phyloP scores from a whole-genome alignment of 2,797 vertebrate genomes.

The Taeniopygia guttata region DNA sequence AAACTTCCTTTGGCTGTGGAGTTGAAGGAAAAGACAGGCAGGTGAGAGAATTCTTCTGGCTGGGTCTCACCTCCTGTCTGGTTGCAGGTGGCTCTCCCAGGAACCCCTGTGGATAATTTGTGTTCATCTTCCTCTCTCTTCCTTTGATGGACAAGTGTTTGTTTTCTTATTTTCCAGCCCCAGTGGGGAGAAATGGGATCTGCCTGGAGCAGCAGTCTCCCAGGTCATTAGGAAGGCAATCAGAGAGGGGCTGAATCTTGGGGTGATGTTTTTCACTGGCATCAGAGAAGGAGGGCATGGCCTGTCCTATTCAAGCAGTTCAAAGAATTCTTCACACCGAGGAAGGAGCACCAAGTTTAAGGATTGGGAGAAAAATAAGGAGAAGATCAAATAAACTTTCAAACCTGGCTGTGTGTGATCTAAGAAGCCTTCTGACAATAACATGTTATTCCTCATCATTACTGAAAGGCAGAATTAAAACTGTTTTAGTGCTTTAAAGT shows the following conservation, averaged over 20 bases:
- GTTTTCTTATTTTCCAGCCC: neutral
- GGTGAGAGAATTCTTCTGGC: neutral
- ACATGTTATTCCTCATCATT: neutral
- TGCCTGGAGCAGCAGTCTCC: neutral
- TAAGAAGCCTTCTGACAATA: constrained; percentile 8
- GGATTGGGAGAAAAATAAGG: neutral
- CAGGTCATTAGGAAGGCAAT: constrained; percentile 1
- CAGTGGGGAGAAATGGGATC: neutral
- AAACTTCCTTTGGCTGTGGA: neutral
- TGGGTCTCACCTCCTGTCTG: neutral
- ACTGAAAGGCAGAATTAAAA: constrained; percentile 5
- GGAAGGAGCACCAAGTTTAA: neutral
- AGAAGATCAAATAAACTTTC: constrained; percentile 32
- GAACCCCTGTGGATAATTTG: neutral
- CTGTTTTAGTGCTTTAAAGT: neutral
- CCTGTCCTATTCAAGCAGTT: neutral
- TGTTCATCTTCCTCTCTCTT: neutral
- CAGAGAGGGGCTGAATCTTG: neutral
- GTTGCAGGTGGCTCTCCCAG: neutral
- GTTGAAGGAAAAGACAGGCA: neutral
- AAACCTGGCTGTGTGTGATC: neutral
- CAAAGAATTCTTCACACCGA: neutral
- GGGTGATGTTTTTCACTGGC: neutral
- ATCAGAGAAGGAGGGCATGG: neutral
- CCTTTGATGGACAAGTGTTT: constrained; percentile 4